These are phyloP conservation scores for Symphodus melops DNA, from an alignment of 2,113 vertebrate species.

Conservation along the genomic window DNA sequence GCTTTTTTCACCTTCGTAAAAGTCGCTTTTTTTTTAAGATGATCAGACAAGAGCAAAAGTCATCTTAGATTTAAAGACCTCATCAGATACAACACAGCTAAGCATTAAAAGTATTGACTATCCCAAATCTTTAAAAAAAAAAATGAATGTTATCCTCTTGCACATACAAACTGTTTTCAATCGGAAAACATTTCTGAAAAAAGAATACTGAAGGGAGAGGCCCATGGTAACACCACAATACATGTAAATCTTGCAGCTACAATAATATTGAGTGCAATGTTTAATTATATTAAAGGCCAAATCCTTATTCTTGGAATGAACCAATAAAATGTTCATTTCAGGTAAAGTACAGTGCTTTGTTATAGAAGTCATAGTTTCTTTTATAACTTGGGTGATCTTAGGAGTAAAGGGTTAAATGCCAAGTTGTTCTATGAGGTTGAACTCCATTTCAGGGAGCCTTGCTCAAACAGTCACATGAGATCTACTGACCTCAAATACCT, in stretches of 20 bases:
- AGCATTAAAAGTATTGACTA: neutral
- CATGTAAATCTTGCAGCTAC: neutral
- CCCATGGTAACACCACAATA: neutral
- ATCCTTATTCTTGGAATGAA: too few species aligned
- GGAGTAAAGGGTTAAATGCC: conserved; percentile 4
- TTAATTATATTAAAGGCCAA: too few species aligned
- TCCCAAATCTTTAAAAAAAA: too few species aligned
- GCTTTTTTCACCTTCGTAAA: too few species aligned
- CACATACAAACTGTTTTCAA: neutral
- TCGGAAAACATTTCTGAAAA: neutral
- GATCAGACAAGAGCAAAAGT: too few species aligned
- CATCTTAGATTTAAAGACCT: too few species aligned
- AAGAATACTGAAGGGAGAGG: neutral
- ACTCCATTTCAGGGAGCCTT: conserved; percentile 25
- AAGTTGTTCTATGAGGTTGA: neutral
- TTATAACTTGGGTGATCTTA: neutral
- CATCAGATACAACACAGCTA: neutral
- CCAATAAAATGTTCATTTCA: too few species aligned
- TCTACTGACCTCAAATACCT: conserved; percentile 47
- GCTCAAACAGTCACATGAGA: conserved; percentile 36
- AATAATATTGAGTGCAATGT: too few species aligned
- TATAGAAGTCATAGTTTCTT: neutral
- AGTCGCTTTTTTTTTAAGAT: too few species aligned
- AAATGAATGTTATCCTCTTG: neutral
- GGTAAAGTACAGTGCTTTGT: too few species aligned